A percentile compares a stretch with the other conserved stretches of the same genome.
Evolutionary conservation across 2,888 invertebrate genomes (phyloP).

Genomic region (Scaptomyza tumidula): DNA sequence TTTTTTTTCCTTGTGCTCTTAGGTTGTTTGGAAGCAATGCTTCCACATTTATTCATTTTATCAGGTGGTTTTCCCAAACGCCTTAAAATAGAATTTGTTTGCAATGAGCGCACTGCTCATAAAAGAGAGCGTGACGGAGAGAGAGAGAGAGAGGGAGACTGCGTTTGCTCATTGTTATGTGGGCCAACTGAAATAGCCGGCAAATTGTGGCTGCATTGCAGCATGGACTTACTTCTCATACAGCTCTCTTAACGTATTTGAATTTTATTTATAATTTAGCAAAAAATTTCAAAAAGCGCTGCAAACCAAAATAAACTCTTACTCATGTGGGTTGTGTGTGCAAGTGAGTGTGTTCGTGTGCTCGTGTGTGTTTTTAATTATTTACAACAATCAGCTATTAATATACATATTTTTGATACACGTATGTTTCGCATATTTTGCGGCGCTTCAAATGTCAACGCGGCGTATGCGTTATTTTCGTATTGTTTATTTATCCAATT

Average conservation of each 20-base stretch:
- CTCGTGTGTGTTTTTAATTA: conserved; percentile 62
- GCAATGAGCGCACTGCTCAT: conserved; percentile 54
- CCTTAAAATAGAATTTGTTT: conserved; percentile 72
- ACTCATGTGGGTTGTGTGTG: conserved; percentile 64
- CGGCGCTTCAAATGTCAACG: conserved; percentile 56
- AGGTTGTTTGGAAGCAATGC: conserved; percentile 27
- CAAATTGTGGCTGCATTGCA: conserved; percentile 59
- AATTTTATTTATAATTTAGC: conserved; percentile 77
- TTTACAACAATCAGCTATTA: conserved; percentile 71
- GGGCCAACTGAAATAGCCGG: conserved; percentile 74
- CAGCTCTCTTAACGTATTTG: conserved; percentile 27
- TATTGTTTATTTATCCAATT: conserved; percentile 32
- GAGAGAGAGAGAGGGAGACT: conserved; percentile 13
- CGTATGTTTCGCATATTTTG: conserved; percentile 41
- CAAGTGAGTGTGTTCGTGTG: conserved; percentile 45
- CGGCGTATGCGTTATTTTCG: conserved; percentile 58
- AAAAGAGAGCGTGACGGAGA: conserved; percentile 3
- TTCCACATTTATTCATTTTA: conserved; percentile 58
- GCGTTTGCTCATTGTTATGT: conserved; percentile 47
- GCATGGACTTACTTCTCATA: conserved; percentile 30
- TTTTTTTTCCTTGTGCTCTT: background rate
- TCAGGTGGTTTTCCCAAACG: conserved; percentile 77
- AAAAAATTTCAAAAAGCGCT: conserved; percentile 63
- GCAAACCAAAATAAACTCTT: conserved; percentile 72
- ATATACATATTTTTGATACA: conserved; percentile 39